Conservation (phyloP, 2,113 vertebrate species). For the Todiramphus chloris region DNA sequence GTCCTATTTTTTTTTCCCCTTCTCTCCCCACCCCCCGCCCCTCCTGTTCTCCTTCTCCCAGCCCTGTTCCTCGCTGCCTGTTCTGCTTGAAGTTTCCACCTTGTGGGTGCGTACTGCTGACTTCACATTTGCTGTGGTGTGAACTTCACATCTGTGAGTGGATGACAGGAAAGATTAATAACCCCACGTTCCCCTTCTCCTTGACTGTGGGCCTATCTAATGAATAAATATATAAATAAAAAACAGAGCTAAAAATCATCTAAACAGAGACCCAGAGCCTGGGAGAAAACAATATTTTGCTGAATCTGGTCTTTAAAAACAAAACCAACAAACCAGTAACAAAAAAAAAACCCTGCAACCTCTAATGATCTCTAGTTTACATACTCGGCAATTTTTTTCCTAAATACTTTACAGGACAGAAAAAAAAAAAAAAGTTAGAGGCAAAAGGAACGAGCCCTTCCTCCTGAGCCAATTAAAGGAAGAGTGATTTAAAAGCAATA, state of each 20-base stretch:
- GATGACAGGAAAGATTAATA: constrained; percentile 99
- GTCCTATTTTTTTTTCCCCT: not conserved
- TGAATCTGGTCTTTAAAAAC: constrained; percentile 82
- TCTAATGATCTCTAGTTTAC: constrained; percentile 81
- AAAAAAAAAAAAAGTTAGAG: constrained; percentile 39
- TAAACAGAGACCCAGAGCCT: constrained; percentile 85
- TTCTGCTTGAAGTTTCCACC: constrained; percentile 84
- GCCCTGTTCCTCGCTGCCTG: constrained; percentile 58
- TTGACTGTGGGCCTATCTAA: constrained; percentile 81
- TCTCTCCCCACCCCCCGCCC: not conserved
- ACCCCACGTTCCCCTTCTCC: constrained; percentile 78
- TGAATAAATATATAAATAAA: constrained; percentile 84
- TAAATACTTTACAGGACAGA: constrained; percentile 56
- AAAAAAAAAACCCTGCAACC: constrained; percentile 20
- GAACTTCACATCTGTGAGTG: constrained; percentile 95
- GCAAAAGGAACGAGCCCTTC: constrained; percentile 23
- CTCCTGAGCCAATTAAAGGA: constrained; percentile 40
- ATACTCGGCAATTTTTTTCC: constrained; percentile 75
- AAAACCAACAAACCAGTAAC: not conserved
- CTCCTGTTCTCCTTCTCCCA: constrained; percentile 10
- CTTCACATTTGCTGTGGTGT: constrained; percentile 93
- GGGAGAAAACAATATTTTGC: constrained; percentile 90
- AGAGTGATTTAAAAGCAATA: not conserved
- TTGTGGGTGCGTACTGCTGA: constrained; percentile 92
- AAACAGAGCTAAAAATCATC: constrained; percentile 72